These are phyloP conservation scores for Eurypyga helias DNA, from an alignment of 2,113 vertebrate genomes.

Conservation along the genomic window DNA sequence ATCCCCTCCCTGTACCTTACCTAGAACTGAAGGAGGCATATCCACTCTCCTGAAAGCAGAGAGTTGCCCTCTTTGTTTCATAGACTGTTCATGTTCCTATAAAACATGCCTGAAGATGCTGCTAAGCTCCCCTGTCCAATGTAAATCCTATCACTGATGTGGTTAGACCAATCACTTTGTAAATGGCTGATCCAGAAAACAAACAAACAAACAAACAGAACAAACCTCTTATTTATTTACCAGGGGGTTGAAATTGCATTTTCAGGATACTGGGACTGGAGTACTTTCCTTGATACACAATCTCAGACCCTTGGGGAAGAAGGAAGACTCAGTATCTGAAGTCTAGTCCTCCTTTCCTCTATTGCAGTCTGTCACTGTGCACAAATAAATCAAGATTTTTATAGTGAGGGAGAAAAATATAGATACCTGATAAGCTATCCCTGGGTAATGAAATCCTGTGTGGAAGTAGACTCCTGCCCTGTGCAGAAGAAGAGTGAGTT, in stretches of 20 bases:
- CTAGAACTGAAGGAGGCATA: background rate
- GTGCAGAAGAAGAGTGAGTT: fast-evolving
- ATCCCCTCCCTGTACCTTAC: background rate
- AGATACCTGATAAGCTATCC: background rate
- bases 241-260: background rate
- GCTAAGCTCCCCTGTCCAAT: fast-evolving
- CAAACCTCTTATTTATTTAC: background rate
- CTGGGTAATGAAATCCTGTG: background rate
- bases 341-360: background rate
- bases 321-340: background rate
- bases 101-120: background rate
- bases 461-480: background rate
- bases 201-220: too few relatives aligned
- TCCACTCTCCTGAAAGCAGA: background rate
- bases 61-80: background rate
- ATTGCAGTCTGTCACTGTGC: background rate
- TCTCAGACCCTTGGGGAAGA: background rate
- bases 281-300: background rate
- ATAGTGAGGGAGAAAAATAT: background rate
- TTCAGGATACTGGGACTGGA: background rate
- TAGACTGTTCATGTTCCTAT: fast-evolving
- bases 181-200: background rate
- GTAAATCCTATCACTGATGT: background rate
- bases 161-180: background rate
- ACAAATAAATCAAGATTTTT: background rate